phyloP scores from a whole-genome alignment of 1,140 invertebrate genomes.

The Drosophila varians region DNA sequence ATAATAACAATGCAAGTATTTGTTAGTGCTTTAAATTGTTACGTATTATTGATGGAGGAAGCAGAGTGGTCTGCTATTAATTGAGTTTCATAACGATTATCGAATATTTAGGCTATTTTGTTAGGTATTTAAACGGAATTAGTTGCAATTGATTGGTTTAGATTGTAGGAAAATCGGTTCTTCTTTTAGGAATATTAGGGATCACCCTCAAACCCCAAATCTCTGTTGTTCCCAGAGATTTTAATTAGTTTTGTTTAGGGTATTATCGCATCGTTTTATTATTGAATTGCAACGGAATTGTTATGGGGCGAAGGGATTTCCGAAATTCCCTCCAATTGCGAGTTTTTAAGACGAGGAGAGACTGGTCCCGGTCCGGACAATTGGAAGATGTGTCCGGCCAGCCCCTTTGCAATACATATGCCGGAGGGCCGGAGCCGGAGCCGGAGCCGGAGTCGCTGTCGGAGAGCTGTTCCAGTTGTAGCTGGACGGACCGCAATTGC shows the following conservation, averaged over 20 bases:
- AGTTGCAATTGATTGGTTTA: neutral
- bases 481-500: conserved; percentile 21
- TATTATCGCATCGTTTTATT: no score
- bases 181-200: no score
- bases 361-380: conserved; percentile 28
- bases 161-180: neutral
- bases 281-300: no score
- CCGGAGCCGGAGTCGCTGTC: neutral
- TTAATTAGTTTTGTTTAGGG: no score
- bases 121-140: no score
- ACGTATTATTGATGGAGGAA: no score
- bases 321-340: neutral
- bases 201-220: no score
- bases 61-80: no score
- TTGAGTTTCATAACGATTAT: no score
- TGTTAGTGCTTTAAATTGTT: neutral
- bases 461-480: conserved; percentile 27
- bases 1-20: neutral
- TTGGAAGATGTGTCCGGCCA: conserved; percentile 45
- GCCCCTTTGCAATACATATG: conserved; percentile 35
- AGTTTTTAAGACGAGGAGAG: conserved; percentile 5
- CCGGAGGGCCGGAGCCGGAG: neutral
- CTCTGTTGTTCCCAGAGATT: no score
- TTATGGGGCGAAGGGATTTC: no score
- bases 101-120: no score